Conservation (phyloP, 1,140 invertebrate genomes). For the Drosophila pectinifera region DNA sequence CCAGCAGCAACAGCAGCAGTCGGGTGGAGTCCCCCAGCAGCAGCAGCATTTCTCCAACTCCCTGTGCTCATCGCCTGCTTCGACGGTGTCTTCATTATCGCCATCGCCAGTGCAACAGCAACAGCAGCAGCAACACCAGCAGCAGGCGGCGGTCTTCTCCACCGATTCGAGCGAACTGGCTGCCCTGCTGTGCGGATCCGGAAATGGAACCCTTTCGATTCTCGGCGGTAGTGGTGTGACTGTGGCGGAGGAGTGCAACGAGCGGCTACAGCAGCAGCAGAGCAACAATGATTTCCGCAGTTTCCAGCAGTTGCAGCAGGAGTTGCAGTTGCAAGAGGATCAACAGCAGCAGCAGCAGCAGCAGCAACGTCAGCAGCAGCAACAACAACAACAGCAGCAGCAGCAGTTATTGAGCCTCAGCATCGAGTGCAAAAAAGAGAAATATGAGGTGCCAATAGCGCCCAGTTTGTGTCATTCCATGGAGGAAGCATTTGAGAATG, state of each 20-base stretch:
- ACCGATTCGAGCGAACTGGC: conserved; percentile 77
- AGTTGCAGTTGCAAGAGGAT: conserved; percentile 59
- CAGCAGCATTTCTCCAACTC: conserved; percentile 79
- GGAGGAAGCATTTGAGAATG: conserved; percentile 81
- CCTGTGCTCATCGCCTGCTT: conserved; percentile 79
- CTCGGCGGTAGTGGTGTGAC: conserved; percentile 49
- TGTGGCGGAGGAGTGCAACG: conserved; percentile 50
- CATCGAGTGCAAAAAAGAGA: conserved; percentile 82
- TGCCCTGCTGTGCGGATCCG: conserved; percentile 72
- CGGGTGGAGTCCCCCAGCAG: conserved; percentile 39
- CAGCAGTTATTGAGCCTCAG: conserved; percentile 69
- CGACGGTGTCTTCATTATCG: conserved; percentile 78
- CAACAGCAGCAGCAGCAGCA: conserved; percentile 50
- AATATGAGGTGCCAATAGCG: conserved; percentile 66
- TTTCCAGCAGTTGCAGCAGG: conserved; percentile 65
- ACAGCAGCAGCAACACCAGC: conserved; percentile 71
- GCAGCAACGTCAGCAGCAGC: conserved; percentile 44
- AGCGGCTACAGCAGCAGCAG: conserved; percentile 50
- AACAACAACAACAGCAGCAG: conserved; percentile 57
- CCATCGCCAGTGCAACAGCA: conserved; percentile 78
- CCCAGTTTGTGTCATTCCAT: conserved; percentile 75
- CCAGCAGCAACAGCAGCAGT: conserved; percentile 49
- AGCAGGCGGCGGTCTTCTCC: conserved; percentile 55
- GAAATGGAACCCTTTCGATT: conserved; percentile 71
- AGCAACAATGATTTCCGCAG: conserved; percentile 45